Base-by-base conservation (phyloP, 2,797 vertebrate genomes). In the Cheracebus regulus region DNA sequence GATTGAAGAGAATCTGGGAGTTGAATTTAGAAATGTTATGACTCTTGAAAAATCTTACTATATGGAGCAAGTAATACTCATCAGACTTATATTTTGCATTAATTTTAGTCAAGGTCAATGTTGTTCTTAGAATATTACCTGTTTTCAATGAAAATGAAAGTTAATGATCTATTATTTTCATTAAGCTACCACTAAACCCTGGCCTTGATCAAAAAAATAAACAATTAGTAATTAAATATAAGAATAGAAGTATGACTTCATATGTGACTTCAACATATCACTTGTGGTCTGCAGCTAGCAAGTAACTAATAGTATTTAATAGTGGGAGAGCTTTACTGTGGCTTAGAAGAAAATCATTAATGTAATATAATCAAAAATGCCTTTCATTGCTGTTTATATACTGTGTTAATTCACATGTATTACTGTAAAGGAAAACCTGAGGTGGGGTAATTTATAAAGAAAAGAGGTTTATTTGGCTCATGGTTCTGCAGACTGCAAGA, bases 341-440 rank as follows among this genome's bases (percentile, higher is more conserved):
- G 52, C 20, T 92, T 83, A 93, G 46, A 46, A 89, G 67, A 97
- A 22, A 94, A 82, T 67, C 28, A 64, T 57, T 26, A 96, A 81
- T 81, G 48, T 88, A 64, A 33, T 64, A 15, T 64, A 33, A 17
- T 64, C 6, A n/a, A 64, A 64, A 64, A 33, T 55, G 15, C 15
- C 48, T 95, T 94, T 84, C 36, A 44, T 82, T 75, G 52, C 10
- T 64, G 20, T 86, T 92, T 48, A 72, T 2, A 79, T 33, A 89
- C 82, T 64, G 61, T 64, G 30, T 64, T 64, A 64, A 15, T 33
- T 64, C 61, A 33, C 17, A 64, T 17, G 14, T 15, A 64, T n/a
- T n/a, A 67, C 61, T n/a, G 61, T 67, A 67, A 67, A 67, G 4
- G 30, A 17, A 19, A 7, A 17, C 61, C 61, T 17, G 30, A n/a